A percentile compares a stretch with the other conserved stretches of the same genome.
phyloP scores from a whole-genome alignment of 1,140 invertebrate genomes.

The Asobara japonica region DNA sequence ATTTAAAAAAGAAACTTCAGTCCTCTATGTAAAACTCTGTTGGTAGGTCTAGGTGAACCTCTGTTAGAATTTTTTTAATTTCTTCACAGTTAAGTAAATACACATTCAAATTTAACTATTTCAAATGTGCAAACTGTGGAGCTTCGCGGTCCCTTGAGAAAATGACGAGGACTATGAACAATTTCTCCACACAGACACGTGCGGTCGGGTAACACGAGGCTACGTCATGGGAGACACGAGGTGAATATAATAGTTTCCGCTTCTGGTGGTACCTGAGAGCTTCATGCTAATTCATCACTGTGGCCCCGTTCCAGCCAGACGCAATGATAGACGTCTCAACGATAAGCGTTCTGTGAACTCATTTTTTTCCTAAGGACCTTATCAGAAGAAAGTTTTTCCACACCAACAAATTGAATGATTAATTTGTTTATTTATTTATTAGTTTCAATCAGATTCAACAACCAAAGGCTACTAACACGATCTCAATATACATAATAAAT shows the following conservation, averaged over 20 bases:
- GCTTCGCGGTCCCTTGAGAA: too few species aligned
- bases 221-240: neutral
- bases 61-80: too few species aligned
- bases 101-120: too few species aligned
- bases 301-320: neutral
- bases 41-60: too few species aligned
- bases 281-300: neutral
- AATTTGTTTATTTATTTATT: neutral
- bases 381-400: too few species aligned
- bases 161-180: neutral
- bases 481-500: too few species aligned
- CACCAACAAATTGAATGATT: too few species aligned
- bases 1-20: too few species aligned
- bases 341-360: slow-evolving; percentile 8
- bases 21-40: too few species aligned
- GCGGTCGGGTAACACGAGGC: neutral
- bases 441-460: neutral
- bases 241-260: neutral
- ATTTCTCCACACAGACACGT: neutral
- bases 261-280: neutral
- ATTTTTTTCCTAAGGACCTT: neutral
- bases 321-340: neutral
- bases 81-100: too few species aligned
- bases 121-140: too few species aligned
- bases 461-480: too few species aligned